Evolutionary conservation across 2,113 vertebrate genomes (phyloP).

Genomic region (Alexandromys fortis): DNA sequence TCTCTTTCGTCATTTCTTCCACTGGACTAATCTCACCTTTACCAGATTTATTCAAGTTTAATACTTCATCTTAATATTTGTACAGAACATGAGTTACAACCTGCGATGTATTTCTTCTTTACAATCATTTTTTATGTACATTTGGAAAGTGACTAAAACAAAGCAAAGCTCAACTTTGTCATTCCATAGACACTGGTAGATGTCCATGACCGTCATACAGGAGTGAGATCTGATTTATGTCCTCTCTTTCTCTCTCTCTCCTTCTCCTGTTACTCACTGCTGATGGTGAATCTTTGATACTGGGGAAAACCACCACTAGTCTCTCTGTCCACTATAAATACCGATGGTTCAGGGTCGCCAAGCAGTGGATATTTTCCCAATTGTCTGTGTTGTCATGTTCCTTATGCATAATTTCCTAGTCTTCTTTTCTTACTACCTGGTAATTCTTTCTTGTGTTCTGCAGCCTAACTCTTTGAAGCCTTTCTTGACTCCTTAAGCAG

Average conservation of each 20-base stretch:
- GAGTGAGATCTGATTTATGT: neutral
- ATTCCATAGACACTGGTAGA: neutral
- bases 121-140: neutral
- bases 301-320: fast-evolving
- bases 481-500: neutral
- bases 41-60: neutral
- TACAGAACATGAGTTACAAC: neutral
- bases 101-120: neutral
- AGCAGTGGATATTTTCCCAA: neutral
- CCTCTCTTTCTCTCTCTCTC: no score
- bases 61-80: neutral
- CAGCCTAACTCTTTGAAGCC: neutral
- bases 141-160: neutral
- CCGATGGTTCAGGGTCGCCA: fast-evolving
- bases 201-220: neutral
- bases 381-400: neutral
- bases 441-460: neutral
- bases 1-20: neutral
- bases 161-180: neutral
- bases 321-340: neutral
- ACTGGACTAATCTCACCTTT: constrained; percentile 4
- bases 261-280: neutral
- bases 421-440: neutral
- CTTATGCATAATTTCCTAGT: neutral
- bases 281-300: neutral